phyloP scores from a whole-genome alignment of 2,888 invertebrate species.

The Stenodera caucasica region DNA sequence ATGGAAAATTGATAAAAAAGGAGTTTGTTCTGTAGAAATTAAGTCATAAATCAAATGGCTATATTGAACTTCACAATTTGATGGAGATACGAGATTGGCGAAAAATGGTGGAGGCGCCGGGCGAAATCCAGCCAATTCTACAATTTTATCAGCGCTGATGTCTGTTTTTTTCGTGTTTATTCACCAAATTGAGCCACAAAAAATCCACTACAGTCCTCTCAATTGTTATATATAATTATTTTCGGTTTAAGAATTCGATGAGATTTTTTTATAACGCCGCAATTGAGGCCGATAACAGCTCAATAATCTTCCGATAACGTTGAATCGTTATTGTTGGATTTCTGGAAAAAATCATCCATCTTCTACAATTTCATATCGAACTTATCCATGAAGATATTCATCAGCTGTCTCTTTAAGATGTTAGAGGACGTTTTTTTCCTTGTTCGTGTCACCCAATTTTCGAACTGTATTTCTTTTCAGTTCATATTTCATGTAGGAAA shows the following conservation, averaged over 20 bases:
- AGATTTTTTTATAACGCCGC: no score
- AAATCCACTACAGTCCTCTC: no score
- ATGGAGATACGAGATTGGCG: no score
- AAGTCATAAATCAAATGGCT: background rate
- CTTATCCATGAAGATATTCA: background rate
- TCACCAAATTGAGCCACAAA: no score
- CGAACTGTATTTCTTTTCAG: conserved; percentile 34
- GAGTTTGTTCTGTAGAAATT: background rate
- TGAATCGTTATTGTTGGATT: no score
- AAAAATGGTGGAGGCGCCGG: no score
- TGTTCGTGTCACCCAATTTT: conserved; percentile 23
- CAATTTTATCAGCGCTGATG: no score
- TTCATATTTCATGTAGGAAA: conserved; percentile 31
- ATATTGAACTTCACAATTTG: background rate
- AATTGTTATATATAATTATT: no score
- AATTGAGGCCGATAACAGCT: background rate
- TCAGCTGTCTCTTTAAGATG: conserved; percentile 2
- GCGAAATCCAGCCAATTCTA: no score
- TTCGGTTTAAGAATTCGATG: no score
- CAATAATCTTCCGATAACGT: background rate
- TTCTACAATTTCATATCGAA: conserved; percentile 1
- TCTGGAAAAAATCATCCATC: no score
- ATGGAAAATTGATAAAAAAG: conserved; percentile 1
- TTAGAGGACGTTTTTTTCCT: conserved; percentile 9
- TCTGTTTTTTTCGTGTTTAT: no score